Evolutionary conservation across 2,888 invertebrate genomes (phyloP), one percentile per base, ranked within the genome.

Genomic region (Pyrgus malvae): DNA sequence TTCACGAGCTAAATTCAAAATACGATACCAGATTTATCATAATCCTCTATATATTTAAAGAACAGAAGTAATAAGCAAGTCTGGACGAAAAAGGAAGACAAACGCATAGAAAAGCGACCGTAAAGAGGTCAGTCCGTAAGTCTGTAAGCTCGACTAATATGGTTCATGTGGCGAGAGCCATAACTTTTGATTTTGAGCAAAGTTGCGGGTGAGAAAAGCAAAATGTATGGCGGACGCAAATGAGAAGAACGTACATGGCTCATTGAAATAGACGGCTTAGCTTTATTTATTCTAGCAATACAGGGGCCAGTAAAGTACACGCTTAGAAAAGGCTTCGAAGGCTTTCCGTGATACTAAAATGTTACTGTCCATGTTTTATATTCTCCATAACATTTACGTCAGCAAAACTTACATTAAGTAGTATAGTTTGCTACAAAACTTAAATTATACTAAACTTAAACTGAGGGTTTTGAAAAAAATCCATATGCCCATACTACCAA

Each of bases 141-240:
- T 60, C 65, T 56, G 61, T 67, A 67, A 72, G 74, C 72, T 71
- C 62, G 64, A 62, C 69, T 78, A 80, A 83, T 80, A 78, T 74
- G 78, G 75, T 68, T 72, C 72, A 68, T 83, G 70, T 79, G 69
- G 62, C 66, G 65, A 67, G 50, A 12, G 56, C 67, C 68, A 76
- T 87, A 81, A 76, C 78, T 86, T 70, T 80, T 81, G 67, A 82
- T 88, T 83, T 81, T 51, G 69, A 69, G 67, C 65, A 68, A 68
- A 70, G 62, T 64, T 65, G 67, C 70, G 72, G 65, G 66, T 68
- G 64, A 68, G 65, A 64, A 81, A 85, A 89, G 74, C 72, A 74
- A 74, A 83, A 87, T 74, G 76, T 85, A 87, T 78, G 72, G 78
- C 72, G 65, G 74, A 78, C 75, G 76, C 78, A 87, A 87, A 88